These are phyloP conservation scores for Ifrita kowaldi DNA, from an alignment of 2,113 vertebrate genomes.

Conservation along the genomic window DNA sequence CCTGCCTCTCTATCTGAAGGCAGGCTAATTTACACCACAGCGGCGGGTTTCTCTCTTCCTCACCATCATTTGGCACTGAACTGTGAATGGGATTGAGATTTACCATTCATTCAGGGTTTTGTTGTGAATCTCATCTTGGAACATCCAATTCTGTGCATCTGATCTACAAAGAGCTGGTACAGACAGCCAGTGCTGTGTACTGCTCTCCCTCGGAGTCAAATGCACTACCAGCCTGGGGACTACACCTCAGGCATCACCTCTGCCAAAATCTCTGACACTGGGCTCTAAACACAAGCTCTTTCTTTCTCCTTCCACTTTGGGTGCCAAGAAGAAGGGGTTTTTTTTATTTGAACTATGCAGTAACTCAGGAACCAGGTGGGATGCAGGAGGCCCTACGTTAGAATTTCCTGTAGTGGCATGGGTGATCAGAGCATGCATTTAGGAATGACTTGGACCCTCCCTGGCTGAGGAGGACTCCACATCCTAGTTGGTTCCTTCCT, in stretches of 20 bases:
- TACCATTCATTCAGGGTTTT: not conserved
- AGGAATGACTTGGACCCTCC: not conserved
- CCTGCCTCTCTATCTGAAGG: not conserved
- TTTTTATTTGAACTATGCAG: not conserved
- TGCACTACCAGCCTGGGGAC: not conserved
- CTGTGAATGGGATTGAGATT: not conserved
- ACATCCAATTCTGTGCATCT: not conserved
- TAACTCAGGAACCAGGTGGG: not conserved
- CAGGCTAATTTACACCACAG: not conserved
- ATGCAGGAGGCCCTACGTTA: not conserved
- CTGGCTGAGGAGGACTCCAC: not conserved
- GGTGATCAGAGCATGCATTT: not conserved
- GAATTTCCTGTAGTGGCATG: not conserved
- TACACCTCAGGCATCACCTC: not conserved
- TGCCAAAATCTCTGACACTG: not conserved
- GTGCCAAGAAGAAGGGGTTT: too few relatives aligned
- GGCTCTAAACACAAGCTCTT: not conserved
- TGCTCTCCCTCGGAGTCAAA: not conserved
- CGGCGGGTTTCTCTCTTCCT: accelerated
- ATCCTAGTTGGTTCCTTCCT: not conserved
- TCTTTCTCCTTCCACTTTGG: not conserved
- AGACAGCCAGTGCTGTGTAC: not conserved
- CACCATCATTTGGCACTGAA: not conserved
- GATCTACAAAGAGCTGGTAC: not conserved
- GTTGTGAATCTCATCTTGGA: not conserved